Base-by-base conservation (phyloP, 2,888 invertebrate species). In the Volucella inanis region DNA sequence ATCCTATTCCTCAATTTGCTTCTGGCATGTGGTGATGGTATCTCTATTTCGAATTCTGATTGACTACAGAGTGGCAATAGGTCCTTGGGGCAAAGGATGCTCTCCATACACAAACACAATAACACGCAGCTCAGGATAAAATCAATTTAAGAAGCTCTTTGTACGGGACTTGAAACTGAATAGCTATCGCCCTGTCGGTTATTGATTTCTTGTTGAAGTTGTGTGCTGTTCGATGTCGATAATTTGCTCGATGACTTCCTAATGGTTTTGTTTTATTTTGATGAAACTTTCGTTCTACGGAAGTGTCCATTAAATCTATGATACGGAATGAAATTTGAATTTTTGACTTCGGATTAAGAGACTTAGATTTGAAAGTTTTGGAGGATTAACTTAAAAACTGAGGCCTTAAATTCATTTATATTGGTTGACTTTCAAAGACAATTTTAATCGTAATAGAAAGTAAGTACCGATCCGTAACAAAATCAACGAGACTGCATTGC, bases 201-300 rank as follows among this genome's bases (percentile, higher is more conserved):
- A 70, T 70, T 70, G 70, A 70, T 70, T 70, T 68, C 47, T 14
- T 54, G n/a, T 43, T 15, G 8, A 18, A 9, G 2, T 6, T 22
- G 9, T 59, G 3, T 38, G 38, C 8, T 70, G 47, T 47, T 64
- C 55, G 67, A 62, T 68, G 74, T 68, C 31, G 83, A 83, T 79
- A 74, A 83, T 83, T 83, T 84, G 79, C 65, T 65, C 62, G 47
- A 84, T 75, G 70, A 75, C 57, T 75, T 70, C 52, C 59, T 79
- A 68, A 84, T 79, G 74, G 79, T 70, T 79, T 75, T 45, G 57
- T 54, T 64, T 70, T 68, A 45, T 59, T 71, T 76, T 68, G 61
- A 76, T 72, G 55, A 65, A 76, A 68, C 38, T 68, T 76, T 54
- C 43, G 49, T 49, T n/a, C 52, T 38, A 39, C 31, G 31, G 50